Base-by-base conservation (phyloP, 2,888 invertebrate genomes). In the Periphyllus acericola region DNA sequence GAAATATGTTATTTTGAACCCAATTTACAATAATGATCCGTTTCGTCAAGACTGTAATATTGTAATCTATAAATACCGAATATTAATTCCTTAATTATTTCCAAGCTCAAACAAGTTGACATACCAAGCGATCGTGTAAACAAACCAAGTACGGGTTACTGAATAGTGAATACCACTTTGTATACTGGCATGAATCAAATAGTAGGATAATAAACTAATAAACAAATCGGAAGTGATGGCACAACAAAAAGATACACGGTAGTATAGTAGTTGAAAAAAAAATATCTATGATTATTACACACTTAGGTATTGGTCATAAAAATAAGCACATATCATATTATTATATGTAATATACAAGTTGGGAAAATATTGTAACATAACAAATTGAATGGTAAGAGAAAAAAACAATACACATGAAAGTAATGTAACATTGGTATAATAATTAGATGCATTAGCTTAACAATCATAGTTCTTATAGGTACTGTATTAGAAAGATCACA, bases 301-400 rank as follows among this genome's bases (percentile, higher is more conserved):
- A 36, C 36, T n/a, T n/a, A n/a, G n/a, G 29, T 83, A 40, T 14
- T 66, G 66, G 32, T 32, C 25, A 66, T 40, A 66, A 66, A 83
- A 76, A 66, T 76, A 84, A 66, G 76, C 46, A 84, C 68, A 80
- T 34, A 79, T 17, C 40, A 34, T 36, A 75, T 60, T 75, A 29
- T 29, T 19, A 55, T 60, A 46, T 6, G 75, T 0, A 83, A 36
- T 84, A 46, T 76, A 84, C n/a, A 34, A 46, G 19, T 66, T 76
- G 32, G n/a, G 46, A 76, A 84, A n/a, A 68, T 34, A 32, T 78
- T 46, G 6, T 71, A 79, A 86, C 71, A 36, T 25, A 86, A 86
- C 80, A 72, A 79, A 71, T 60, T 3, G 21, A 86, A 86, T 80
- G 55, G 55, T 60, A 86, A 86, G 55, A 72, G 29, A 36, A 55